A percentile compares a stretch with the other conserved stretches of the same genome.
Evolutionary conservation across 2,888 invertebrate genomes (phyloP).

Genomic region (Melipona beecheii): DNA sequence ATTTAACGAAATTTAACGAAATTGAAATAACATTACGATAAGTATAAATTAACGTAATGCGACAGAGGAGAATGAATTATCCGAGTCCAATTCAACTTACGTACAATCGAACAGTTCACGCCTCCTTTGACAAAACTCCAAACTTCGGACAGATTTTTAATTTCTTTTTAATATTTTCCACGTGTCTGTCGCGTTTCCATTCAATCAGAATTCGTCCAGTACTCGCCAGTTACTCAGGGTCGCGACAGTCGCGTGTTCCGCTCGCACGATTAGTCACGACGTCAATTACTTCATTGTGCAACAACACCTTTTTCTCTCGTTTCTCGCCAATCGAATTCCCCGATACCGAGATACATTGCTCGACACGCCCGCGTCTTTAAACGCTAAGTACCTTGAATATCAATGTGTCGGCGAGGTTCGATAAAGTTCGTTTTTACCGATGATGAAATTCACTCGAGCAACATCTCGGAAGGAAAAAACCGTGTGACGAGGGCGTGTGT

Average conservation of each 20-base stretch:
- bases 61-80: no score
- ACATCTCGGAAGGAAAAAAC: background rate
- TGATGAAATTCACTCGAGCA: slow-evolving; percentile 22
- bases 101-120: no score
- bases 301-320: slow-evolving; percentile 28
- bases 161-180: background rate
- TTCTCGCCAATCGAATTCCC: slow-evolving; percentile 24
- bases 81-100: no score
- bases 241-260: background rate
- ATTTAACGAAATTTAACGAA: no score
- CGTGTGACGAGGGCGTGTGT: slow-evolving; percentile 4
- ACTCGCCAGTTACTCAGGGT: slow-evolving; percentile 1
- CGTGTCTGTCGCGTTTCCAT: background rate
- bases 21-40: no score
- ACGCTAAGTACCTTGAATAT: slow-evolving; percentile 43
- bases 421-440: slow-evolving; percentile 24
- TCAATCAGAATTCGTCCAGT: background rate
- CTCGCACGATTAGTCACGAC: slow-evolving; percentile 37
- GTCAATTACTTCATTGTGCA: slow-evolving; percentile 46
- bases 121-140: no score
- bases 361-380: slow-evolving; percentile 34
- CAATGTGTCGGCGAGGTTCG: slow-evolving; percentile 19
- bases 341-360: slow-evolving; percentile 12
- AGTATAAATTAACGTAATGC: no score
- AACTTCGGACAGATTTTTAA: no score